Conservation (phyloP, 2,888 invertebrate genomes). For the Drepana falcataria region DNA sequence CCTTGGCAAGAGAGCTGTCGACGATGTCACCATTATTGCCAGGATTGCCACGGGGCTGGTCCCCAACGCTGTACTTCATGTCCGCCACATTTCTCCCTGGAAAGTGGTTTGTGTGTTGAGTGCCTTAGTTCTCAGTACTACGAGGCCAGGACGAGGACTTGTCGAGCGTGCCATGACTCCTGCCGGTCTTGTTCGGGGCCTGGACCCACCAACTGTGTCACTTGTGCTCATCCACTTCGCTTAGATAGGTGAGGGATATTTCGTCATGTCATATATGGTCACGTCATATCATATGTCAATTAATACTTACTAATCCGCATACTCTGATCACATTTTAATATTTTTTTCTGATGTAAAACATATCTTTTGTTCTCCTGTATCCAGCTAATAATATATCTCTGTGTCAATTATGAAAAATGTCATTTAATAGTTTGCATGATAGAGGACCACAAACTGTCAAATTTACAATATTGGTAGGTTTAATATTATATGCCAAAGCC, state of each 20-base stretch:
- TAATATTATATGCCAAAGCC: no score
- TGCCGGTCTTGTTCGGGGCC: conserved; percentile 85
- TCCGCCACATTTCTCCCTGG: conserved; percentile 84
- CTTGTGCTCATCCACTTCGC: conserved; percentile 83
- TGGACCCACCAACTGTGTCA: conserved; percentile 84
- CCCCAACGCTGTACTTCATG: conserved; percentile 86
- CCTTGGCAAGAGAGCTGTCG: conserved; percentile 90
- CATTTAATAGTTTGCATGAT: no score
- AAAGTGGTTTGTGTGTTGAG: conserved; percentile 85
- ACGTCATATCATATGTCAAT: no score
- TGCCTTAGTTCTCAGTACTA: conserved; percentile 87
- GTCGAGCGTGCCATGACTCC: conserved; percentile 83
- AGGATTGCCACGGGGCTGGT: conserved; percentile 90
- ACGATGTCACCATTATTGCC: conserved; percentile 93
- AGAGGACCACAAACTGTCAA: no score
- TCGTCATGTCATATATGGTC: no score
- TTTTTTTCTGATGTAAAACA: no score
- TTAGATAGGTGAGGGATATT: conserved; percentile 76
- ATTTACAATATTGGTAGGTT: no score
- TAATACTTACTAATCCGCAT: no score
- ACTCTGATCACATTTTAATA: no score
- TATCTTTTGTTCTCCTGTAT: no score
- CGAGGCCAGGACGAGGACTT: conserved; percentile 83
- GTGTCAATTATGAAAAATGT: no score
- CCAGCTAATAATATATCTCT: no score